Evolutionary conservation across 2,797 vertebrate species (phyloP).

Genomic region (Fundulus diaphanus): DNA sequence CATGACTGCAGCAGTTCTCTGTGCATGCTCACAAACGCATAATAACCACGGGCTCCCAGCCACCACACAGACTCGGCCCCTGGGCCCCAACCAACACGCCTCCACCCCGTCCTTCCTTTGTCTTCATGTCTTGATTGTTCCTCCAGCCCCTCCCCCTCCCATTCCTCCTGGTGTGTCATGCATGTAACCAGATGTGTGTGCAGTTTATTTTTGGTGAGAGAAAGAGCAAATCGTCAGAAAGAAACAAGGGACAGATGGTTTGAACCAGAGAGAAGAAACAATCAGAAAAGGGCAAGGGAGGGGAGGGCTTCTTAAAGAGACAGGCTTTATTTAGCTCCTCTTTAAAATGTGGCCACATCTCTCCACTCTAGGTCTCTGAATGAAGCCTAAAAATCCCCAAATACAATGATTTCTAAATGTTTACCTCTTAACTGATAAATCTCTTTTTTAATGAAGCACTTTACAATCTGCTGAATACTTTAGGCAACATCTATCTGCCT

Average conservation of each 20-base stretch:
- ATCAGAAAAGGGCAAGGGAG: slow-evolving; percentile 56
- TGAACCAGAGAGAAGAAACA: slow-evolving; percentile 71
- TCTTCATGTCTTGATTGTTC: slow-evolving; percentile 40
- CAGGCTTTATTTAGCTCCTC: slow-evolving; percentile 38
- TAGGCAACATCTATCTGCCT: neutral
- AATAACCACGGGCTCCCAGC: slow-evolving; percentile 47
- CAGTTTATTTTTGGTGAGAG: slow-evolving; percentile 43
- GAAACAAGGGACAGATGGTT: slow-evolving; percentile 69
- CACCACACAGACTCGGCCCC: slow-evolving; percentile 40
- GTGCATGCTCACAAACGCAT: slow-evolving; percentile 16
- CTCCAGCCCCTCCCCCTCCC: slow-evolving; percentile 15
- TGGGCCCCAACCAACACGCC: slow-evolving; percentile 55
- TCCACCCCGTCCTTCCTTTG: slow-evolving; percentile 25
- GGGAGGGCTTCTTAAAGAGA: slow-evolving; percentile 70
- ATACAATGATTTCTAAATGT: neutral
- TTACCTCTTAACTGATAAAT: neutral
- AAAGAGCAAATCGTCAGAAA: slow-evolving; percentile 5
- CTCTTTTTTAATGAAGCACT: neutral
- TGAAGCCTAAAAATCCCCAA: neutral
- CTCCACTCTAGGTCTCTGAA: neutral
- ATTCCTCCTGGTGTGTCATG: slow-evolving; percentile 12
- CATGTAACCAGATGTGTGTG: slow-evolving; percentile 20
- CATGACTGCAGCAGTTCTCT: slow-evolving; percentile 5
- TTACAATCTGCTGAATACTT: neutral
- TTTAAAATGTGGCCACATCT: neutral